Percentiles rank a stretch among this genome's conserved stretches.
phyloP scores from a whole-genome alignment of 2,113 vertebrate species.

The Neolamprologus longior region DNA sequence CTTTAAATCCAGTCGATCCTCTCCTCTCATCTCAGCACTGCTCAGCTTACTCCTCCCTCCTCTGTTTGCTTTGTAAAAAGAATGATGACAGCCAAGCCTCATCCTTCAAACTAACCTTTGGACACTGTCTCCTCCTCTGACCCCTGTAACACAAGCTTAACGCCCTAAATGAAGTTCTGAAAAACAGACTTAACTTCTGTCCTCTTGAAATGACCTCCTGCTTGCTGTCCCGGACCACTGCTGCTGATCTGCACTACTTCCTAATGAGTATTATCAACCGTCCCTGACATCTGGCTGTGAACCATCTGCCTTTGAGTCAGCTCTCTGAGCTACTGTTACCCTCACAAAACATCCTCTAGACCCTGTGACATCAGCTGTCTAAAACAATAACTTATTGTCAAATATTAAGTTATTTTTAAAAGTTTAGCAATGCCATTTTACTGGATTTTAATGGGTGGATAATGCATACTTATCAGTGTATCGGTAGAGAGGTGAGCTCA shows the following conservation, averaged over 20 bases:
- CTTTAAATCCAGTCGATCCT: not conserved
- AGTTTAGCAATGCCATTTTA: not conserved
- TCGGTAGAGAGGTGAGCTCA: not conserved
- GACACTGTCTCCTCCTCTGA: not conserved
- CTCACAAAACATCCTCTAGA: not conserved
- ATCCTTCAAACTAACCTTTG: not conserved
- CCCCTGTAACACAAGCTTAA: not conserved
- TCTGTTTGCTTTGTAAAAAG: not conserved
- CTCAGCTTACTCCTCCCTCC: not conserved
- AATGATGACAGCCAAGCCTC: not conserved
- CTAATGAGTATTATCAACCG: constrained; percentile 8
- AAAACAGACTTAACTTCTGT: constrained; percentile 20
- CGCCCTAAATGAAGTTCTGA: constrained; percentile 14
- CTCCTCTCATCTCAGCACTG: not conserved
- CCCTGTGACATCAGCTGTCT: not conserved
- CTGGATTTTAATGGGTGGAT: not conserved
- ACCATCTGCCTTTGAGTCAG: constrained; percentile 29
- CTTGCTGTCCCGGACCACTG: not conserved
- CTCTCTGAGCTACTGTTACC: not conserved
- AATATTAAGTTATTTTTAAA: not conserved
- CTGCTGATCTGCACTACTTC: constrained; percentile 15
- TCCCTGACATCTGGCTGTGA: constrained; percentile 28
- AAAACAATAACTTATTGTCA: not conserved
- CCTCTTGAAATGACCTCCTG: not conserved
- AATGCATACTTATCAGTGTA: not conserved